Evolutionary conservation across 2,888 invertebrate genomes (phyloP).

Genomic region (Nomada fucata): DNA sequence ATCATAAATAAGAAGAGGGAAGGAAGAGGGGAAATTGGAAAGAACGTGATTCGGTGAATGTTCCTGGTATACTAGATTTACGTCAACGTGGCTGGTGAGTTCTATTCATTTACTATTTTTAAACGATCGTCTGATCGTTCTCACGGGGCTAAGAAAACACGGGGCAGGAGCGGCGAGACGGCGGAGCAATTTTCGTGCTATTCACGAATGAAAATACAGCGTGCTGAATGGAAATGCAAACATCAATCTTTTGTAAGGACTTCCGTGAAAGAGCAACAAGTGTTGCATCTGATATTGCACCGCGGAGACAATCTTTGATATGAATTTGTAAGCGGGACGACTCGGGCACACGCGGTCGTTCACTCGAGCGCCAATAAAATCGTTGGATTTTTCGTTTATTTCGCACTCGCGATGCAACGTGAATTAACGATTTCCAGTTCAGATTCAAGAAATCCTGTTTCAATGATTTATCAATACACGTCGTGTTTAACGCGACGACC

Average conservation of each 20-base stretch:
- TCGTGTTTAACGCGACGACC: not conserved
- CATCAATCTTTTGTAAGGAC: slow-evolving; percentile 51
- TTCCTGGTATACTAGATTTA: slow-evolving; percentile 43
- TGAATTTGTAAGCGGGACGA: slow-evolving; percentile 44
- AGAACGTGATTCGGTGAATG: slow-evolving; percentile 46
- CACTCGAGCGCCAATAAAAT: not conserved
- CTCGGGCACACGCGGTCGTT: not conserved
- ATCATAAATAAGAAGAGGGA: slow-evolving; percentile 50
- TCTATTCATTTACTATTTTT: slow-evolving; percentile 7
- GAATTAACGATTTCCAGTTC: not conserved
- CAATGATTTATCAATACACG: not conserved
- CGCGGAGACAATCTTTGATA: slow-evolving; percentile 56
- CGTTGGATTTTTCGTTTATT: slow-evolving; percentile 5
- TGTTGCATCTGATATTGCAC: slow-evolving; percentile 60
- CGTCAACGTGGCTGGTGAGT: slow-evolving; percentile 74
- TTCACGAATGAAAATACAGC: slow-evolving; percentile 43
- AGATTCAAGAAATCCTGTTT: not conserved
- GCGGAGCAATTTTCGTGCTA: slow-evolving; percentile 17
- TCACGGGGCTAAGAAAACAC: no score
- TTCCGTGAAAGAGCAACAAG: slow-evolving; percentile 65
- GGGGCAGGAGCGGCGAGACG: not conserved
- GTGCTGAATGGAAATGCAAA: slow-evolving; percentile 39
- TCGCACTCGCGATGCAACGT: not conserved
- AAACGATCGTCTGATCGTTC: slow-evolving; percentile 12
- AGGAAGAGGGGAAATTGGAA: slow-evolving; percentile 13